Evolutionary conservation across 2,888 invertebrate species (phyloP).

Genomic region (Drosophila phalerata): DNA sequence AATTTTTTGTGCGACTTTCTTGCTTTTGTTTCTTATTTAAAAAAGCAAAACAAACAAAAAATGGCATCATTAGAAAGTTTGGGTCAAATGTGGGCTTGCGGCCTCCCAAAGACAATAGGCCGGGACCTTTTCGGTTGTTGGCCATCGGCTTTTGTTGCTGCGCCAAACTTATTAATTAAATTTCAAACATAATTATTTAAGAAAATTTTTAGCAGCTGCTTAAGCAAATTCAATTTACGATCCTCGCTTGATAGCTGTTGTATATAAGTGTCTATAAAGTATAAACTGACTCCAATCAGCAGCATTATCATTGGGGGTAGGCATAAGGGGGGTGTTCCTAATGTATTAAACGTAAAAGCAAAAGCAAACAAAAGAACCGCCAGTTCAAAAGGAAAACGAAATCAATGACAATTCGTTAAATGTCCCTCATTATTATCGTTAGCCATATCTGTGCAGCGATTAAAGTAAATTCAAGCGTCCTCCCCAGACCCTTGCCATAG

Average conservation of each 20-base stretch:
- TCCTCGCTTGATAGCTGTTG: constrained; percentile 38
- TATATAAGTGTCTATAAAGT: background rate
- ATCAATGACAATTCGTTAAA: constrained; percentile 77
- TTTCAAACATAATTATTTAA: constrained; percentile 64
- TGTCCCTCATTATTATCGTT: constrained; percentile 51
- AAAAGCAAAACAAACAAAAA: constrained; percentile 18
- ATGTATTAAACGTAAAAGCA: constrained; percentile 62
- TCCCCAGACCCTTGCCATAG: constrained; percentile 3
- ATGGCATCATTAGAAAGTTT: constrained; percentile 51
- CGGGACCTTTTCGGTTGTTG: constrained; percentile 44
- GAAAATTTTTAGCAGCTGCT: constrained; percentile 51
- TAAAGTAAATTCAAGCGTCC: constrained; percentile 56
- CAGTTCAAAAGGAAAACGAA: constrained; percentile 65
- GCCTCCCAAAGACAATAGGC: constrained; percentile 36
- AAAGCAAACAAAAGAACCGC: constrained; percentile 58
- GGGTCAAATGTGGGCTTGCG: constrained; percentile 29
- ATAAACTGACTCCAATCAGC: constrained; percentile 1
- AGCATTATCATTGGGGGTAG: background rate
- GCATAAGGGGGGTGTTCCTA: constrained; percentile 23
- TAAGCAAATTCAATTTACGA: constrained; percentile 69
- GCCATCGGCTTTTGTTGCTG: constrained; percentile 31
- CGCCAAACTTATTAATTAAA: constrained; percentile 74
- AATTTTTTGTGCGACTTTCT: constrained; percentile 34
- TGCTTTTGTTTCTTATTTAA: constrained; percentile 43
- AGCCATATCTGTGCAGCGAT: constrained; percentile 57